Evolutionary conservation across 2,797 vertebrate genomes (phyloP), one percentile per base, ranked within the genome.

Genomic region (Lacerta bilineata): DNA sequence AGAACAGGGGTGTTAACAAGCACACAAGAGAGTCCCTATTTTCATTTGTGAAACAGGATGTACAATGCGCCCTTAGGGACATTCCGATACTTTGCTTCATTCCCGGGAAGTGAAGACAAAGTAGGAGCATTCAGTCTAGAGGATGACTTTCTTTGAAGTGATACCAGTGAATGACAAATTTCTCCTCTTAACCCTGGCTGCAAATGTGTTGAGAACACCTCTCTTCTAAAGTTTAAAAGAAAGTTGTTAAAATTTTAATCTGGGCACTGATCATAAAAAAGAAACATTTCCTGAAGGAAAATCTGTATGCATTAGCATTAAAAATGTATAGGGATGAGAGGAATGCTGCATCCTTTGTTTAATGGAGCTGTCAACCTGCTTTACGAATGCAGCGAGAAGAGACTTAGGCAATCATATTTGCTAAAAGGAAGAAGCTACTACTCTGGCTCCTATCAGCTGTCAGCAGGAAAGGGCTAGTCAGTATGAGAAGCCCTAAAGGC

Each of bases 231-330:
- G 10, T 81, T 80, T 10, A 25, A 92, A 94, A 84, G 5, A 76
- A 84, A 84, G 2, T 75, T 93, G 39, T 86, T 93, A 39, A 92
- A 94, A 89, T 25, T 93, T 95, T 86, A 88, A 71, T 46, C 84
- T 88, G 66, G 71, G 8, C 17, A 68, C 13, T 93, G 74, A 80
- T 83, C 80, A 84, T 89, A 9, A 78, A 85, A 79, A 79, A 50
- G 88, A 61, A 85, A 88, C 17, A 85, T 84, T 91, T 93, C 75
- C 68, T 90, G 68, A 88, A 93, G 36, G 41, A 92, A 93, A 91
- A 91, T 88, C 2, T 50, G 50, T 89, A 71, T 88, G n/a, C 2
- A 87, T 90, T 91, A 89, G 27, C 59, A 79, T 89, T 93, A 91
- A 94, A 92, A 88, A 88, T 71, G 8, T 86, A 33, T 83, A 33